A percentile compares a stretch with the other conserved stretches of the same genome.
These are phyloP conservation scores for Atta texana DNA, from an alignment of 1,140 invertebrate species.

Conservation along the genomic window DNA sequence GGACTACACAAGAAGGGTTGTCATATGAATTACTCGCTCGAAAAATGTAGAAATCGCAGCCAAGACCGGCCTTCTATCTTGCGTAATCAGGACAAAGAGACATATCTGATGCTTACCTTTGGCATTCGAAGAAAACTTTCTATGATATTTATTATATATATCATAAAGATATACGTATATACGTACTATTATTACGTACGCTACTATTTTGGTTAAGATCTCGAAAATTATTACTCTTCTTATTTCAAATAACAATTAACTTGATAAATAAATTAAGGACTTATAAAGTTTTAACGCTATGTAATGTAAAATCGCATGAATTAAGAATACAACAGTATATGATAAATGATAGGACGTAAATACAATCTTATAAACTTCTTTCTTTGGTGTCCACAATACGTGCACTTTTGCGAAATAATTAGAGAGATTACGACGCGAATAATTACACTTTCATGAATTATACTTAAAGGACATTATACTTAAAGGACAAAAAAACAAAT, in stretches of 20 bases:
- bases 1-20: conserved; percentile 20
- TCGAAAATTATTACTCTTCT: not conserved
- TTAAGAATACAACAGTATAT: not conserved
- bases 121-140: not conserved
- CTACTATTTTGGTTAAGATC: not conserved
- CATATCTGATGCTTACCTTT: not conserved
- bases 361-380: conserved; percentile 14
- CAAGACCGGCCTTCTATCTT: conserved; percentile 1
- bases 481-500: not conserved
- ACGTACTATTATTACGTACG: no score
- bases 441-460: not conserved
- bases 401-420: conserved; percentile 8
- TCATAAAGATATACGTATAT: not conserved
- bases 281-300: not conserved
- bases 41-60: conserved; percentile 21
- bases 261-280: not conserved
- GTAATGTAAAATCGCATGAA: not conserved
- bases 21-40: conserved; percentile 32
- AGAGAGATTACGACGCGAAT: not conserved
- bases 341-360: not conserved
- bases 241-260: conserved; percentile 7
- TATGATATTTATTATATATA: not conserved
- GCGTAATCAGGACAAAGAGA: conserved; percentile 27
- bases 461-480: not conserved
- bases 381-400: not conserved